A percentile compares a stretch with the other conserved stretches of the same genome.
These are phyloP conservation scores for Gymnocephalus cernua DNA, from an alignment of 2,113 vertebrate species.

Conservation along the genomic window DNA sequence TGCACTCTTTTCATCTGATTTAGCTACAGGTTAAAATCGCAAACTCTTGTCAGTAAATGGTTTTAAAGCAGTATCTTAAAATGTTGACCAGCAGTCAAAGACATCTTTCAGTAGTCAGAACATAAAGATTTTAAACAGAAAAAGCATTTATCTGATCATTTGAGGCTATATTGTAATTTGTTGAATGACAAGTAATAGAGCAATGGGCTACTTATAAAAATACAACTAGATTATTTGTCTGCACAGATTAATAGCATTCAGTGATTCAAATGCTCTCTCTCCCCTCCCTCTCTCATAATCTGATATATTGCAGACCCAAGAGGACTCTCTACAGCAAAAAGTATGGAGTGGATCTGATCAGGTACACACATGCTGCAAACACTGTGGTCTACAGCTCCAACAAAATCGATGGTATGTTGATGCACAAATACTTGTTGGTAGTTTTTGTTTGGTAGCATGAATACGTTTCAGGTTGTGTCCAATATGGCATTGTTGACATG, in stretches of 20 bases:
- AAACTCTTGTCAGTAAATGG: no score
- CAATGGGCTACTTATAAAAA: background rate
- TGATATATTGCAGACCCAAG: conserved; percentile 88
- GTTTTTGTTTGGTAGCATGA: background rate
- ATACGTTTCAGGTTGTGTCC: background rate
- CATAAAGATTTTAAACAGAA: background rate
- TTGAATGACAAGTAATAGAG: background rate
- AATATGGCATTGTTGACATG: background rate
- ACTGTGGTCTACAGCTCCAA: conserved; percentile 99
- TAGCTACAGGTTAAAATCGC: background rate
- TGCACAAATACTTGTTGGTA: background rate
- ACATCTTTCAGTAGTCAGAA: background rate
- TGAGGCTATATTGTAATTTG: no score
- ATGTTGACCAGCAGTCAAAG: background rate
- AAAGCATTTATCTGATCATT: background rate
- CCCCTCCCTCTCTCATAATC: rapidly evolving
- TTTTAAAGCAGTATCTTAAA: background rate
- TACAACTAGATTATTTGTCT: background rate
- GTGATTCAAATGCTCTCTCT: background rate
- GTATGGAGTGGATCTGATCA: conserved; percentile 98
- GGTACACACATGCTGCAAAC: conserved; percentile 98
- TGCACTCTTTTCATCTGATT: background rate
- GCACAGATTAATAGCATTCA: background rate
- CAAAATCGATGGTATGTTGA: conserved; percentile 97
- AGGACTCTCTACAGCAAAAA: conserved; percentile 99